Base-by-base conservation (phyloP, 2,797 vertebrate genomes). In the Xenentodon cancila region DNA sequence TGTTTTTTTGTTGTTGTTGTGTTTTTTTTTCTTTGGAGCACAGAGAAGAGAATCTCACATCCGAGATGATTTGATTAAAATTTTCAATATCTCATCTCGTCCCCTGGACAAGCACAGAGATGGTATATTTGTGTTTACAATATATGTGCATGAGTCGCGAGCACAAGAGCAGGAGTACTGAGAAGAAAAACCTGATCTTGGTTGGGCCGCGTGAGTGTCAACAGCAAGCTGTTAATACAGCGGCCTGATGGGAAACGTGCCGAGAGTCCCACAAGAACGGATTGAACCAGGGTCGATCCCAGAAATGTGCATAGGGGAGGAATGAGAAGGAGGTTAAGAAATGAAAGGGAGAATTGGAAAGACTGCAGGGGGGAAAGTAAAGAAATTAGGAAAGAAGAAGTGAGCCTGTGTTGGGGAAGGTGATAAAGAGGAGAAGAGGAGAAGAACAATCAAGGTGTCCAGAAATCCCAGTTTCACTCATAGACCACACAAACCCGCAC, bases 241-340 rank as follows among this genome's bases (percentile, higher is more conserved):
- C 40, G 64, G 75, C 68, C 67, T 93, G 90, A 94, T 94, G 84
- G 87, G 89, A 94, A 93, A 93, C 91, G 91, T 94, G 93, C 84
- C 66, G 62, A 58, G 68, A 80, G 82, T 73, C 80, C 62, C 71
- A 62, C 76, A 53, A 84, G 64, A 65, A 80, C 75, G 88, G 89
- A 91, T 91, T 91, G 90, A 86, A 75, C 65, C 58, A 48, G 64
- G 71, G 62, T 73, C 42, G 30, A 77, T 40, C 73, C 75, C 78
- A 72, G 82, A 80, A 75, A 77, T 79, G 76, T 83, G 82, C 71
- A 21, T 15, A 49, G 62, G 65, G 67, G 30, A 52, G 46, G 34
- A 57, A 59, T 46, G 44, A 17, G 54, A 12, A 59, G 40, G 18
- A 57, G 50, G 64, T 63, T 54, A 37, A 55, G 49, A 76, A 78